These are phyloP conservation scores for Saccostrea glomerata DNA, from an alignment of 1,140 invertebrate species.

Conservation along the genomic window DNA sequence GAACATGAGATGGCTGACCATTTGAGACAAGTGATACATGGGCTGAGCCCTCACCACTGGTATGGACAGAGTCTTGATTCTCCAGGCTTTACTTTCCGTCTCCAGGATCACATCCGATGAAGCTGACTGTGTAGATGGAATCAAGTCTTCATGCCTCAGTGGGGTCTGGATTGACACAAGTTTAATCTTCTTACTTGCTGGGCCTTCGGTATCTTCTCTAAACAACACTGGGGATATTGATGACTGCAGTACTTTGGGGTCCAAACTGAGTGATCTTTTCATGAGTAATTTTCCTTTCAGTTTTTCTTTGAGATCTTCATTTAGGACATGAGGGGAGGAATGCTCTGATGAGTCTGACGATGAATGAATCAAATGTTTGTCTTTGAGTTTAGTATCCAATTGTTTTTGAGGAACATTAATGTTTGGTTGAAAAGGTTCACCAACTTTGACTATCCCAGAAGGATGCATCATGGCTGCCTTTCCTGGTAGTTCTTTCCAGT, in stretches of 20 bases:
- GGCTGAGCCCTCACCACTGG: slow-evolving; percentile 61
- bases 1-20: slow-evolving; percentile 51
- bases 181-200: slow-evolving; percentile 35
- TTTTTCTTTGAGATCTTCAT: slow-evolving; percentile 46
- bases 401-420: not conserved
- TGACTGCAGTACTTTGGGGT: slow-evolving; percentile 47
- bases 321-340: not conserved
- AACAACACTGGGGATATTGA: not conserved
- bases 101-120: not conserved
- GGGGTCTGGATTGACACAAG: not conserved
- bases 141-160: not conserved
- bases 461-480: not conserved
- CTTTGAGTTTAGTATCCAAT: not conserved
- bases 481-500: not conserved
- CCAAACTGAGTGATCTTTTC: slow-evolving; percentile 75
- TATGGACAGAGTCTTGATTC: slow-evolving; percentile 41
- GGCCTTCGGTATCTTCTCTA: not conserved
- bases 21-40: slow-evolving; percentile 56
- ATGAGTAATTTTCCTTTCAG: slow-evolving; percentile 61
- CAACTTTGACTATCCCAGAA: not conserved
- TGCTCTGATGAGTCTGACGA: slow-evolving; percentile 15
- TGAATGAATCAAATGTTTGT: slow-evolving; percentile 22
- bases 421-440: not conserved
- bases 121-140: not conserved
- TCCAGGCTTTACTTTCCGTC: not conserved